Percentiles rank a stretch among this genome's conserved stretches.
Evolutionary conservation across 2,113 vertebrate species (phyloP).

Genomic region (Phalacrocorax brasilianus): DNA sequence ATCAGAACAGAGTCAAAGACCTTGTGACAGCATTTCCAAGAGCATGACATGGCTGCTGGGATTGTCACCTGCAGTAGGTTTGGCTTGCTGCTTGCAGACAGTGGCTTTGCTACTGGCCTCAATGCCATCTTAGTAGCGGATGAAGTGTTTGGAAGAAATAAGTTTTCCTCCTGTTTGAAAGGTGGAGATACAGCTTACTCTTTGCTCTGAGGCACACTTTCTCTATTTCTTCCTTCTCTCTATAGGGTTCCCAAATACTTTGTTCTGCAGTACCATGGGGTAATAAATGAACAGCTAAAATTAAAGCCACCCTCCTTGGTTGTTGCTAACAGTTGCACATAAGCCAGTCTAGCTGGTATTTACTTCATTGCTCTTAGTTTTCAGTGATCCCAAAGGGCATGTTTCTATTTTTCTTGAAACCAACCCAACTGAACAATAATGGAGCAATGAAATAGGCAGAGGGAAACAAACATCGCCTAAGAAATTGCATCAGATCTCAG

Average conservation of each 20-base stretch:
- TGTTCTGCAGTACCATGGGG: not conserved
- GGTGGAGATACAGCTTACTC: not conserved
- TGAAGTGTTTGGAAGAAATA: not conserved
- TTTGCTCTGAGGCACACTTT: not conserved
- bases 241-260: not conserved
- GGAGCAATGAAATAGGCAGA: not conserved
- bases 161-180: not conserved
- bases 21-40: not conserved
- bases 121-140: not conserved
- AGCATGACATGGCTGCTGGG: not conserved
- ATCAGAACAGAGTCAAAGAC: conserved; percentile 20
- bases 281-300: not conserved
- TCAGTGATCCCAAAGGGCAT: not conserved
- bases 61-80: not conserved
- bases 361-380: not conserved
- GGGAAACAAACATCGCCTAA: not conserved
- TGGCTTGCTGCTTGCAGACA: not conserved
- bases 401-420: not conserved
- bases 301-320: not conserved
- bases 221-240: not conserved
- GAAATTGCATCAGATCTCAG: not conserved
- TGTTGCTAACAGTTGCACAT: not conserved
- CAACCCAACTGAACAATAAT: not conserved
- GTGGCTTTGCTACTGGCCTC: not conserved
- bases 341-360: not conserved